Percentiles rank a stretch among this genome's conserved stretches.
phyloP scores from a whole-genome alignment of 2,113 vertebrate species.

The Dicaeum eximium region DNA sequence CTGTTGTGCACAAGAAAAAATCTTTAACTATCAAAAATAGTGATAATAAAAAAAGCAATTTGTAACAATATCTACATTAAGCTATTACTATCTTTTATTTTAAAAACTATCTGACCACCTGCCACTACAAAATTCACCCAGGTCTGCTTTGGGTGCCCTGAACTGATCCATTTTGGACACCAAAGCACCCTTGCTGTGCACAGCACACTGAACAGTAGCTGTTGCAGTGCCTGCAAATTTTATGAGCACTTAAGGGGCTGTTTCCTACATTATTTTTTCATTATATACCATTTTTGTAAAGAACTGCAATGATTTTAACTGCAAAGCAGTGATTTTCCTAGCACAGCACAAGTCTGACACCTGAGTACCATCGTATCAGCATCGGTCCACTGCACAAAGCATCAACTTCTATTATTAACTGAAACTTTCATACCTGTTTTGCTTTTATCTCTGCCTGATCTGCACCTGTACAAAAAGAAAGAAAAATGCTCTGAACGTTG shows the following conservation, averaged over 20 bases:
- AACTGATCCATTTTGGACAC: neutral
- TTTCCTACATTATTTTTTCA: conserved; percentile 55
- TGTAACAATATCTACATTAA: neutral
- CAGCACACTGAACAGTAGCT: neutral
- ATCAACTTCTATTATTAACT: conserved; percentile 18
- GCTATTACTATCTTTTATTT: neutral
- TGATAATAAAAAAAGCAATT: neutral
- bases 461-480: neutral
- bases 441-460: neutral
- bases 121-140: conserved; percentile 12
- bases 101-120: neutral
- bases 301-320: conserved; percentile 11
- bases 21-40: neutral
- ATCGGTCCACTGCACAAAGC: neutral
- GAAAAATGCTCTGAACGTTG: fast-evolving
- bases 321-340: conserved; percentile 27
- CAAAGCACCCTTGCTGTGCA: neutral
- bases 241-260: conserved; percentile 28
- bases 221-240: neutral
- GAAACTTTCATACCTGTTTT: neutral
- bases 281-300: conserved; percentile 30
- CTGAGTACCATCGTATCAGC: conserved; percentile 51
- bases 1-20: neutral
- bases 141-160: neutral
- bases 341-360: conserved; percentile 51